Evolutionary conservation across 1,140 invertebrate species (phyloP).

Genomic region (Antheraea mylitta): DNA sequence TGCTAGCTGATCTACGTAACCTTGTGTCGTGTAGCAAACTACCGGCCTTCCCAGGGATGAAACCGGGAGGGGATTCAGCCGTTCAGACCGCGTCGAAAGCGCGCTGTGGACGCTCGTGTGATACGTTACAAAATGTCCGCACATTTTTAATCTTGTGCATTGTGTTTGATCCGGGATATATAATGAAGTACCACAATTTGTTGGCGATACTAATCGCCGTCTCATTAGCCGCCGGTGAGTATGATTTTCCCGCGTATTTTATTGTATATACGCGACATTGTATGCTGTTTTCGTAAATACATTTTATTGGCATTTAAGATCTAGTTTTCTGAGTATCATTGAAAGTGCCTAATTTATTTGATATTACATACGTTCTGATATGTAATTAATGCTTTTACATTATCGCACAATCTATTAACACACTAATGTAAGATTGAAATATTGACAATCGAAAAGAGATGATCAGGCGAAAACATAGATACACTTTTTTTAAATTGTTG

Average conservation of each 20-base stretch:
- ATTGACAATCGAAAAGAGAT: too few species aligned
- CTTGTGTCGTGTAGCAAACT: constrained; percentile 1
- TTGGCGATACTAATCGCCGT: constrained; percentile 9
- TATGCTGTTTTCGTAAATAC: neutral
- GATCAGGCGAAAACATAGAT: too few species aligned
- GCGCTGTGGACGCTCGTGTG: neutral
- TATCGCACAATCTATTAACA: too few species aligned
- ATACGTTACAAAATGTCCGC: neutral
- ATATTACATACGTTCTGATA: too few species aligned
- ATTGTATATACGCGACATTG: neutral
- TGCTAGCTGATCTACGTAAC: neutral
- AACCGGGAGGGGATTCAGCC: neutral
- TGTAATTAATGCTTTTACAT: too few species aligned
- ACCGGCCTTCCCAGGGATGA: constrained; percentile 1
- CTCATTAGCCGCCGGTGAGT: constrained; percentile 10
- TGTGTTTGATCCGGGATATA: constrained; percentile 5
- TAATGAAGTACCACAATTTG: constrained; percentile 5
- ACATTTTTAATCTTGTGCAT: constrained; percentile 3
- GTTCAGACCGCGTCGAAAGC: constrained; percentile 14
- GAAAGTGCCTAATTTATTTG: too few species aligned
- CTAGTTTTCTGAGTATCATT: too few species aligned
- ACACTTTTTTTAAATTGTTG: too few species aligned
- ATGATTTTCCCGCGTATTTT: neutral
- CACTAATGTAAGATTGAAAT: too few species aligned
- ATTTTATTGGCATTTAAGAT: neutral